Base-by-base conservation (phyloP, 2,888 invertebrate species). In the Anodontia alba region DNA sequence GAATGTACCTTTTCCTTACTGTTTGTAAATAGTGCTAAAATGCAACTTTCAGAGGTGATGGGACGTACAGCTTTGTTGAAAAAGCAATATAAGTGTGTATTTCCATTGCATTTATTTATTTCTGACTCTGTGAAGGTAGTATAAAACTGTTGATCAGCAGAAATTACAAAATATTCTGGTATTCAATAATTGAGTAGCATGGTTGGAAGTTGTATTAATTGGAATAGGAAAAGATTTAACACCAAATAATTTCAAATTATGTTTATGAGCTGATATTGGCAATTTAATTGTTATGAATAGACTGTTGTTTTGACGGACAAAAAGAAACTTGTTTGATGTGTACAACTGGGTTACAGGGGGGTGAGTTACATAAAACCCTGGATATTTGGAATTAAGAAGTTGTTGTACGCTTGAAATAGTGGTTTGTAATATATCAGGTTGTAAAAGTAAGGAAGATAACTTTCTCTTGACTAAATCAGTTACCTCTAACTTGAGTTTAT, bases 221-320 rank as follows among this genome's bases (percentile, higher is more conserved):
- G 43, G 69, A 8, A 69, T 43, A 2, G 42, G 42, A 29, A 69
- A 69, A 17, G 42, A 38, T 23, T n/a, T 12, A 20, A 69, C 29
- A 43, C 29, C 46, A 69, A 26, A 69, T 1, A 69, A 7, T 29
- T 69, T 69, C 17, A 42, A 26, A 15, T 23, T 26, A 15, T 42
- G 20, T 69, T 69, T 69, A 29, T 69, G 69, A 7, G 46, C 42
- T 5, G 69, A 69, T 2, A 69, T 46, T 10, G 69, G 67, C 23
- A 67, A n/a, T 42, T 67, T 67, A 8, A 67, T 36, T 7, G 67
- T 67, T 36, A 67, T 67, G 36, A 38, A 67, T 42, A 67, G 10
- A 42, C n/a, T 67, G 23, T 42, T 36, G n/a, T 42, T 42, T 17
- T 67, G 36, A 17, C 67, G 33, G 2, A 36, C 42, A 20, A 10